Base-by-base conservation (phyloP, 1,140 invertebrate species). In the Scaptomyza hsui region DNA sequence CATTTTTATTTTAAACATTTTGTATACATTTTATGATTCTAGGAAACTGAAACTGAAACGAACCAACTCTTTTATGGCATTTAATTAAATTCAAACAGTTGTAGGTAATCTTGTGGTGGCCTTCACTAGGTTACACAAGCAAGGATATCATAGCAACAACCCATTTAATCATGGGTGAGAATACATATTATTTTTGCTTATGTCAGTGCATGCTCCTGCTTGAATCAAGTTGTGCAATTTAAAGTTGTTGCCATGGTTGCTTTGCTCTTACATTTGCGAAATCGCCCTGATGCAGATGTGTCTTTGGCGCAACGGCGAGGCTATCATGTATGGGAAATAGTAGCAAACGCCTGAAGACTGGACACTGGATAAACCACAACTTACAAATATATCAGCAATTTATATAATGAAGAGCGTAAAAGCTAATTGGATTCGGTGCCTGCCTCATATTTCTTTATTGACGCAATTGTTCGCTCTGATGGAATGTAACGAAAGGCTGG, bases 351-450 rank as follows among this genome's bases (percentile, higher is more conserved):
- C 26, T 29, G 26, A 29, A 29, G 26, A 29, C 13, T 26, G 21
- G 15, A 4, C 13, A 13, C 21, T 24, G 21, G 7, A 10, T 41
- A 39, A 41, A 15, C 35, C n/a, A 19, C 53, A 45, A 35, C 45
- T 86, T 77, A 55, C 81, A 53, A 35, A 71, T 71, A 74, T 70
- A 61, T 70, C 65, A 74, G 65, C 47, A 52, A 59, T 47, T 47
- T 35, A 49, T 49, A 60, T 62, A 47, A 51, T 47, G 37, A 52
- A 37, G 37, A 65, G 39, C 42, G 53, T 26, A 74, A 52, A 49
- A 68, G 51, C 60, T 81, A 81, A 86, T 86, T 86, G 73, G 73
- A 62, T 75, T 72, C 81, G 44, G 21, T 65, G 65, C 73, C 74
- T 65, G 62, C 57, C 53, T 86, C 72, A 71, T 65, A 49, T 68